Base-by-base conservation (phyloP, 2,113 vertebrate genomes). In the Macheiramphus alcinus region DNA sequence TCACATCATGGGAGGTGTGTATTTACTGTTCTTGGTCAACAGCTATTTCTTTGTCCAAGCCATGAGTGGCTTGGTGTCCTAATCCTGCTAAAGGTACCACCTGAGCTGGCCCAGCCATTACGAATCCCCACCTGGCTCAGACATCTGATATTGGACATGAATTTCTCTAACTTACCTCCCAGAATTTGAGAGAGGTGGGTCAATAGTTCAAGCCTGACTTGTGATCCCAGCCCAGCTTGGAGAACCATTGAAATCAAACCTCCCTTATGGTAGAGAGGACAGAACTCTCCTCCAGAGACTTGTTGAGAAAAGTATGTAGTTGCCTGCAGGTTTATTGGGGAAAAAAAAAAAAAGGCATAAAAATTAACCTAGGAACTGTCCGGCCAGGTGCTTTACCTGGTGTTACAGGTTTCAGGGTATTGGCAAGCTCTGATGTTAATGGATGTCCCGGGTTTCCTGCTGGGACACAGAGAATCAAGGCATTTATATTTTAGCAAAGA, bases 161-260 rank as follows among this genome's bases (percentile, higher is more conserved):
- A 47, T 90, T 92, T 93, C 82, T 59, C 47, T 80, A 61, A 80
- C 26, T 88, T 76, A 66, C 71, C 93, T 92, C 71, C 71, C 67
- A 90, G 85, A 93, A 90, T 86, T 20, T 92, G 53, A 73, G 63
- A 73, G 63, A 88, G 4, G 42, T 80, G 26, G 38, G 67, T 90
- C 71, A 70, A 59, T 36, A 95, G 79, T 93, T 96, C 56, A 90
- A 74, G 18, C 15, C 71, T 90, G 79, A 80, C 83, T 55, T 88
- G 79, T 88, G 55, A 86, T 90, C 75, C 50, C 38, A 92, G 67
- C 14, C 32, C 78, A 92, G 79, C 75, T 94, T 96, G 95, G 85
- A 82, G 96, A 96, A 83, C 63, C 29, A 93, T 88, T 94, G 88
- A 92, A 96, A 93, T 27, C 20, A 78, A 94, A 80, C 38, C 67